These are phyloP conservation scores for Oxygymnocypris stewartii DNA, from an alignment of 2,113 vertebrate species.

Conservation along the genomic window DNA sequence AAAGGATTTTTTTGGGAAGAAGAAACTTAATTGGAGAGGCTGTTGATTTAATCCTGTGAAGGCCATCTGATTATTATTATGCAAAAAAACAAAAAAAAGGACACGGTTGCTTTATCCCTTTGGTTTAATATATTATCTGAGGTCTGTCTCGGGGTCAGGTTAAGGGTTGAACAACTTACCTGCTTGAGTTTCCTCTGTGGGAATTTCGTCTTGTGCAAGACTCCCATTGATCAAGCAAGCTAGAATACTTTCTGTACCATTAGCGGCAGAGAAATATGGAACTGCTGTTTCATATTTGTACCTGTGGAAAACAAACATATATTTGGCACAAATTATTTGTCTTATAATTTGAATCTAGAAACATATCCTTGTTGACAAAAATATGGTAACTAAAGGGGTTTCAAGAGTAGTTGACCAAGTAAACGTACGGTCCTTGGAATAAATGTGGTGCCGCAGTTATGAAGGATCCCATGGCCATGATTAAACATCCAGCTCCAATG, in stretches of 20 bases:
- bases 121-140: conserved; percentile 1
- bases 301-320: conserved; percentile 54
- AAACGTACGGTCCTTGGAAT: conserved; percentile 88
- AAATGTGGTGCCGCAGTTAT: conserved; percentile 87
- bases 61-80: not conserved
- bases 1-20: not conserved
- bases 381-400: not conserved
- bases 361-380: not conserved
- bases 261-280: conserved; percentile 55
- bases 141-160: not conserved
- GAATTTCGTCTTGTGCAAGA: conserved; percentile 22
- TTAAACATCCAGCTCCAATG: conserved; percentile 85
- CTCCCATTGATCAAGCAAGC: conserved; percentile 69
- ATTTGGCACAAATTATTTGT: not conserved
- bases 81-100: too few relatives aligned
- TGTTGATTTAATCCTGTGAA: not conserved
- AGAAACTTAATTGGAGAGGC: not conserved
- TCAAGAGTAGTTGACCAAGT: not conserved
- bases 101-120: not conserved
- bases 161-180: conserved; percentile 54
- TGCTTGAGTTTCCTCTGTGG: conserved; percentile 36
- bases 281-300: conserved; percentile 79
- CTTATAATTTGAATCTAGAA: not conserved
- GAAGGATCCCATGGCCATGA: conserved; percentile 86
- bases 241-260: conserved; percentile 63